A percentile compares a stretch with the other conserved stretches of the same genome.
phyloP scores from a whole-genome alignment of 2,797 vertebrate genomes.

The Podarcis lilfordi region DNA sequence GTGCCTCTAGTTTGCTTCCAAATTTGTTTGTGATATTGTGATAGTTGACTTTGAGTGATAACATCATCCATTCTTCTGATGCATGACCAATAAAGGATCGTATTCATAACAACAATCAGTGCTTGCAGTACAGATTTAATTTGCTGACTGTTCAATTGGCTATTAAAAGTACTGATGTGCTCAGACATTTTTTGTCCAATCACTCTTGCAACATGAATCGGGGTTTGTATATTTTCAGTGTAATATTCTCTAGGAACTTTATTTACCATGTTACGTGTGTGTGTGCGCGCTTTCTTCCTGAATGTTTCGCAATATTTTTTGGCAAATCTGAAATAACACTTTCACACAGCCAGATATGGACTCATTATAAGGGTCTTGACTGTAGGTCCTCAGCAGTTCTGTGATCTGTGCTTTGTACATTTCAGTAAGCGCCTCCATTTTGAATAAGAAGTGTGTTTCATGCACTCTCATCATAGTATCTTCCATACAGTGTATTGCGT shows the following conservation, averaged over 20 bases:
- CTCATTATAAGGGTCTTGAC: no score
- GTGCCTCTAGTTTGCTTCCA: neutral
- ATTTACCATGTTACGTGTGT: neutral
- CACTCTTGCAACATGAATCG: neutral
- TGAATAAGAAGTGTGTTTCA: neutral
- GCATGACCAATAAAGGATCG: conserved; percentile 8
- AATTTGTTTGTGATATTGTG: neutral
- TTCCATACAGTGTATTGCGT: neutral
- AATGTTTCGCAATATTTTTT: neutral
- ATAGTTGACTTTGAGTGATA: neutral
- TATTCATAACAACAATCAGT: conserved; percentile 13
- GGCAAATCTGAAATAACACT: neutral
- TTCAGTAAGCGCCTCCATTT: neutral
- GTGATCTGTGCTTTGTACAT: neutral
- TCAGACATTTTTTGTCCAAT: conserved; percentile 5
- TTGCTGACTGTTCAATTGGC: conserved; percentile 12
- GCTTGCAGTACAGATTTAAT: conserved; percentile 12
- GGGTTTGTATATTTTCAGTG: neutral
- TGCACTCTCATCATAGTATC: neutral
- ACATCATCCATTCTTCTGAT: neutral
- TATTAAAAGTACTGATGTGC: conserved; percentile 7
- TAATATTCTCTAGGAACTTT: neutral
- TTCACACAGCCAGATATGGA: neutral
- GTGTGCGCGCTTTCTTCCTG: no score
- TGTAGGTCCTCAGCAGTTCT: neutral